A percentile compares a stretch with the other conserved stretches of the same genome.
phyloP scores from a whole-genome alignment of 2,113 vertebrate genomes.

The Ptilonorhynchus violaceus region DNA sequence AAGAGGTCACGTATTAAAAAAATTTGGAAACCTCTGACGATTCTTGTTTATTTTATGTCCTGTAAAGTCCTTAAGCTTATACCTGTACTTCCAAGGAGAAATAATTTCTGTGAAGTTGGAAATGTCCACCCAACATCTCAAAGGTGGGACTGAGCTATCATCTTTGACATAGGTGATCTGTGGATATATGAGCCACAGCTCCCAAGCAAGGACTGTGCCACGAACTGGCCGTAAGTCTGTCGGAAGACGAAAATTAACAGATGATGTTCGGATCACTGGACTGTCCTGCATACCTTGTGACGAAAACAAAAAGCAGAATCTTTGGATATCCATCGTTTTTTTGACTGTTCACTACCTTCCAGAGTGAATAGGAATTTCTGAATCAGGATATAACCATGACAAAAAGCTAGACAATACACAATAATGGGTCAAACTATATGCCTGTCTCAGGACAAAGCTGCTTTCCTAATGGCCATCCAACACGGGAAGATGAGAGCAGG shows the following conservation, averaged over 20 bases:
- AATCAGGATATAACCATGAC: background rate
- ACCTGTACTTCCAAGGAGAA: background rate
- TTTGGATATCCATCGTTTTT: background rate
- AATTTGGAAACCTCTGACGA: background rate
- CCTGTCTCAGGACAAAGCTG: background rate
- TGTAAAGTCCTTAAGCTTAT: background rate
- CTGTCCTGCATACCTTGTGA: background rate
- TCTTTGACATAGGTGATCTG: background rate
- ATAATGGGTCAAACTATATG: background rate
- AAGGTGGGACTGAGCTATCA: rapidly evolving
- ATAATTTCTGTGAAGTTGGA: background rate
- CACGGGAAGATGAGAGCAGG: background rate
- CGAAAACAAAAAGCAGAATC: background rate
- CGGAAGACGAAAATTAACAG: background rate
- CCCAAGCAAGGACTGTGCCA: background rate
- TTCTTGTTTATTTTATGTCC: background rate
- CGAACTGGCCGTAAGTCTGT: background rate
- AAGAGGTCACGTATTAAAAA: background rate
- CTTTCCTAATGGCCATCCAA: background rate
- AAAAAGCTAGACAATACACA: background rate
- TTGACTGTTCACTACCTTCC: background rate
- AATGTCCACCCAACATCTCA: background rate
- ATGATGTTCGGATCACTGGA: background rate
- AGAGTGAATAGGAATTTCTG: background rate
- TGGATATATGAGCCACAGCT: background rate